These are phyloP conservation scores for Trimorus sp. DNA, from an alignment of 2,888 invertebrate genomes.

Conservation along the genomic window DNA sequence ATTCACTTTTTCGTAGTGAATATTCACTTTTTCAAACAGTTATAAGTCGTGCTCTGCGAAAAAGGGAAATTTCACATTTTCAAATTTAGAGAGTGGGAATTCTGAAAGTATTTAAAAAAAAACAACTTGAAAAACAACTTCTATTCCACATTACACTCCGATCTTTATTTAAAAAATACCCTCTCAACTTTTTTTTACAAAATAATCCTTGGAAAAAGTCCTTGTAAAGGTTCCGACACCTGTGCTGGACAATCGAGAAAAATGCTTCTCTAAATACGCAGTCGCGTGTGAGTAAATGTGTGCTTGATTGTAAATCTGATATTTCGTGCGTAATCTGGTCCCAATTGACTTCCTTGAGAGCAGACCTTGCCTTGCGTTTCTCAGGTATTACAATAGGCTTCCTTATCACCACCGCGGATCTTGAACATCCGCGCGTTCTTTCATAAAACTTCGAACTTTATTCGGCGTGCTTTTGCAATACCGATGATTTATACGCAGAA, in stretches of 20 bases:
- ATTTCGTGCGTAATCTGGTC: conserved; percentile 64
- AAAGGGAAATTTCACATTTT: too few relatives aligned
- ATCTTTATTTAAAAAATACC: too few relatives aligned
- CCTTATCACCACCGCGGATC: conserved; percentile 59
- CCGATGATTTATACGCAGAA: conserved; percentile 52
- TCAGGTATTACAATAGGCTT: conserved; percentile 65
- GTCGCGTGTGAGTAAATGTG: conserved; percentile 55
- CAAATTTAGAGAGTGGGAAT: too few relatives aligned
- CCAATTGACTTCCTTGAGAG: conserved; percentile 66
- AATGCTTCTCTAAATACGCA: background rate
- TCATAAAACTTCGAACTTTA: conserved; percentile 63
- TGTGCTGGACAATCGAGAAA: background rate
- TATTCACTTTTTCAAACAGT: too few relatives aligned
- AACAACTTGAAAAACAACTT: too few relatives aligned
- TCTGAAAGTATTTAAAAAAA: too few relatives aligned
- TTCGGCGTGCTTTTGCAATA: conserved; percentile 53
- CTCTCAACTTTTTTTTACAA: background rate
- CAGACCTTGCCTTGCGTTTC: conserved; percentile 66
- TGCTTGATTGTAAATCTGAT: conserved; percentile 51
- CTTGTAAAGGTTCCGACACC: background rate
- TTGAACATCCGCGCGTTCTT: conserved; percentile 64
- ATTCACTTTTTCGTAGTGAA: too few relatives aligned
- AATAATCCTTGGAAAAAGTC: background rate
- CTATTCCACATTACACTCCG: too few relatives aligned
- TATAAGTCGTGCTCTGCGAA: too few relatives aligned